Percentiles rank a stretch among this genome's conserved stretches.
Evolutionary conservation across 2,797 vertebrate genomes (phyloP).

Genomic region (Fundulus diaphanus): DNA sequence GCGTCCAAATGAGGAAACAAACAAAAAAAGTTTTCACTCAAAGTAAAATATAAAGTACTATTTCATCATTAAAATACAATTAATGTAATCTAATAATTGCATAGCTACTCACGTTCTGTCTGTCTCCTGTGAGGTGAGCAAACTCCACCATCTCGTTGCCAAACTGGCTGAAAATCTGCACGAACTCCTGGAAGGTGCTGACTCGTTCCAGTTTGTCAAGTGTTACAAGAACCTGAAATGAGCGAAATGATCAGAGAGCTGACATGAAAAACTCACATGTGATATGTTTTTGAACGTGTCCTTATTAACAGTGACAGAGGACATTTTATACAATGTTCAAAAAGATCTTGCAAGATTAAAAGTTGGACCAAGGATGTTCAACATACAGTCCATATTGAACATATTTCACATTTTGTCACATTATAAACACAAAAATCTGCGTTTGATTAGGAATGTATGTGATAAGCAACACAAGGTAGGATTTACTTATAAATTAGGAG

Average conservation of each 20-base stretch:
- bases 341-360: neutral
- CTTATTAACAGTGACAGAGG: neutral
- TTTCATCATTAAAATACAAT: neutral
- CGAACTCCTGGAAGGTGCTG: slow-evolving; percentile 98
- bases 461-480: neutral
- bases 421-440: neutral
- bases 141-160: slow-evolving; percentile 99
- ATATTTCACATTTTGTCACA: neutral
- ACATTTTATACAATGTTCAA: neutral
- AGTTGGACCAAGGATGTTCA: neutral
- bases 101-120: slow-evolving; percentile 91
- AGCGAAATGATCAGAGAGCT: slow-evolving; percentile 23
- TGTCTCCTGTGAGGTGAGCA: slow-evolving; percentile 96
- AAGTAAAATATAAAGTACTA: neutral
- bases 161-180: slow-evolving; percentile 99
- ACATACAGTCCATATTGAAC: neutral
- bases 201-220: slow-evolving; percentile 96
- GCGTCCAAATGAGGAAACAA: slow-evolving; percentile 37
- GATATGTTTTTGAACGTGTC: neutral
- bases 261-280: slow-evolving; percentile 3
- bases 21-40: slow-evolving; percentile 11
- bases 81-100: neutral
- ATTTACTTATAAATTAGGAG: neutral
- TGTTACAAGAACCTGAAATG: slow-evolving; percentile 91
- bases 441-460: neutral